Evolutionary conservation across 2,888 invertebrate species (phyloP), one percentile per base, ranked within the genome.

Genomic region (Leptopterna dolabrata): DNA sequence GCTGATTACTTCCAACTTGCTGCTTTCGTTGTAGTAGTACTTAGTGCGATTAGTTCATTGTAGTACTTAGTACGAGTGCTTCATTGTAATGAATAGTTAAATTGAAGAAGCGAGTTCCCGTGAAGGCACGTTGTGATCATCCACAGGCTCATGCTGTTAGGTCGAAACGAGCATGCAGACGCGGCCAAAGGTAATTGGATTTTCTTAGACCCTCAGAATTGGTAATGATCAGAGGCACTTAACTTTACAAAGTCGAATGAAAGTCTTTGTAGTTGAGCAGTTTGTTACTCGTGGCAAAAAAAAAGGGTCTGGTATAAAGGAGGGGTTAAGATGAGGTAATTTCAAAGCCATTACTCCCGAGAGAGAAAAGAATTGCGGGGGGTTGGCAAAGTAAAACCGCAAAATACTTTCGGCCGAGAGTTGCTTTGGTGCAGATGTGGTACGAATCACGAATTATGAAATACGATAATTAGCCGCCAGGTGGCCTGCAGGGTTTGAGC

Each of bases 151-250:
- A 63, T 24, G 63, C 13, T 24, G 24, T 19, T 63, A 7, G 24
- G 27, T 63, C 24, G 27, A 24, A 63, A 19, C 63, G 63, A 27
- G 24, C 63, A 63, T 63, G 63, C 63, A 63, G 63, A 63, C 19
- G 24, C 63, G 63, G 63, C 63, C 27, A 9, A 27, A 13, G 63
- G 73, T 73, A 73, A 73, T 73, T 73, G 73, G 73, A 73, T 73
- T 73, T 73, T 73, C 73, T 73, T 73, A 41, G 73, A 16, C 36
- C 63, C 41, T 73, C 36, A 16, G 73, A 73, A 73, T 73, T 73
- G 73, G 73, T 73, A 73, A 73, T 73, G 73, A 73, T 73, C 73
- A 36, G 73, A 73, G 73, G 73, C 41, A 73, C 30, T 73, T 73
- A 36, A 73, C 73, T 73, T 73, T 73, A 41, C 30, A 73, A 73